Evolutionary conservation across 1,140 invertebrate species (phyloP).

Genomic region (Drosophila bocqueti): DNA sequence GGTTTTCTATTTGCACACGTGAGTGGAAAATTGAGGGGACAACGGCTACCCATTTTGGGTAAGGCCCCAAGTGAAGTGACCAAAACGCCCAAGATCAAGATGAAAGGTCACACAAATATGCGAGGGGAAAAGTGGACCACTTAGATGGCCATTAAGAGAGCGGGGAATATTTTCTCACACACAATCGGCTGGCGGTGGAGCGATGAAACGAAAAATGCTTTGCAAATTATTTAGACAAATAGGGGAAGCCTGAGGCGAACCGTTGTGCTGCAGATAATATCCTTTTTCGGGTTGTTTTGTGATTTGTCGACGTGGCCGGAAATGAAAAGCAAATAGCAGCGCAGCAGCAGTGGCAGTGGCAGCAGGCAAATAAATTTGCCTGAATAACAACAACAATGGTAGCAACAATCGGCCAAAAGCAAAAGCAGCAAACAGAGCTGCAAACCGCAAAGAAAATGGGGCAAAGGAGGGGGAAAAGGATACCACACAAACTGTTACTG

Average conservation of each 20-base stretch:
- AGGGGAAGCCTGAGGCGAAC: slow-evolving; percentile 53
- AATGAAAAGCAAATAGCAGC: slow-evolving; percentile 79
- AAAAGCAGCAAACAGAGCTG: slow-evolving; percentile 58
- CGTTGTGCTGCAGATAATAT: slow-evolving; percentile 77
- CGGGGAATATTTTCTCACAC: slow-evolving; percentile 22
- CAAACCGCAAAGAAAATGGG: slow-evolving; percentile 51
- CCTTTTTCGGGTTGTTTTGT: slow-evolving; percentile 69
- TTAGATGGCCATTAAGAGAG: slow-evolving; percentile 68
- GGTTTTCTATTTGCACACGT: slow-evolving; percentile 59
- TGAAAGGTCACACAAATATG: slow-evolving; percentile 38
- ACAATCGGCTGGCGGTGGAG: slow-evolving; percentile 46
- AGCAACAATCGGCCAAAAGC: slow-evolving; percentile 50
- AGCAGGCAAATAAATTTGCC: slow-evolving; percentile 58
- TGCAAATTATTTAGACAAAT: slow-evolving; percentile 80
- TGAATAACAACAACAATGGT: slow-evolving; percentile 59
- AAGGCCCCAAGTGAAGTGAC: slow-evolving; percentile 30
- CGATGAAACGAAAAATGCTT: slow-evolving; percentile 66
- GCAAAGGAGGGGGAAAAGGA: slow-evolving; percentile 11
- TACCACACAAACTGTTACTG: slow-evolving; percentile 44
- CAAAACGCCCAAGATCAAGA: slow-evolving; percentile 46
- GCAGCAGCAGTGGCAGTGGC: slow-evolving; percentile 12
- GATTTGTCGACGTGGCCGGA: slow-evolving; percentile 82
- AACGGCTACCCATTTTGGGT: slow-evolving; percentile 20
- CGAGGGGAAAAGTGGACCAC: slow-evolving; percentile 33
- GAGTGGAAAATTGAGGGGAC: slow-evolving; percentile 38